These are phyloP conservation scores for Halcyon malimbica DNA, from an alignment of 2,113 vertebrate species.

Conservation along the genomic window DNA sequence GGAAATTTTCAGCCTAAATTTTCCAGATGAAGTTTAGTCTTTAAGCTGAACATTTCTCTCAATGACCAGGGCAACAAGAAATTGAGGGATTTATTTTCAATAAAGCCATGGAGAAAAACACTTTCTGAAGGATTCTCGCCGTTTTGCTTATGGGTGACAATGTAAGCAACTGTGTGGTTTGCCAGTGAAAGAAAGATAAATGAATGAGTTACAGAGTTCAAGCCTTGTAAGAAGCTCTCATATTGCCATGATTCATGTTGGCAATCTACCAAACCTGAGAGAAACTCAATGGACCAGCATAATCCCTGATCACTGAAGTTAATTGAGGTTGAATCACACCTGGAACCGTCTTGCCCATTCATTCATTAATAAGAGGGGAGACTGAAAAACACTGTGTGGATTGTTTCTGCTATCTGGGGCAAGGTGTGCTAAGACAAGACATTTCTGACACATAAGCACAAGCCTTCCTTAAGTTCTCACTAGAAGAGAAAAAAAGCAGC, in stretches of 20 bases:
- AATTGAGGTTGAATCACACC: conserved; percentile 18
- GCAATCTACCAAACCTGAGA: neutral
- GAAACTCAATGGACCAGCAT: conserved; percentile 16
- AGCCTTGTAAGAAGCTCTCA: neutral
- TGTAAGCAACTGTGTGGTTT: neutral
- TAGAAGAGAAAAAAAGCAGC: neutral
- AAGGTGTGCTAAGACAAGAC: neutral
- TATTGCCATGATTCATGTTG: neutral
- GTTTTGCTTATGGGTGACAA: neutral
- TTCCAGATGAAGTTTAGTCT: too few relatives aligned
- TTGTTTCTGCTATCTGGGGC: neutral
- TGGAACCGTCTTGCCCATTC: neutral
- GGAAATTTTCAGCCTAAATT: neutral
- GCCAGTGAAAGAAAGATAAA: neutral
- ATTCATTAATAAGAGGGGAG: neutral
- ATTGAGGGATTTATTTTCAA: neutral
- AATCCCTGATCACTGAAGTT: conserved; percentile 13
- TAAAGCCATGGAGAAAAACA: neutral
- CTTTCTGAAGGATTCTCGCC: neutral
- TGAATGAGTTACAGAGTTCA: neutral
- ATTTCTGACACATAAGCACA: neutral
- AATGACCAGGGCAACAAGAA: neutral
- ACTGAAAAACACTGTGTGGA: neutral
- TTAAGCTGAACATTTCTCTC: neutral
- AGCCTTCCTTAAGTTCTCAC: neutral